Evolutionary conservation across 2,888 invertebrate species (phyloP).

Genomic region (Athalia circularis): DNA sequence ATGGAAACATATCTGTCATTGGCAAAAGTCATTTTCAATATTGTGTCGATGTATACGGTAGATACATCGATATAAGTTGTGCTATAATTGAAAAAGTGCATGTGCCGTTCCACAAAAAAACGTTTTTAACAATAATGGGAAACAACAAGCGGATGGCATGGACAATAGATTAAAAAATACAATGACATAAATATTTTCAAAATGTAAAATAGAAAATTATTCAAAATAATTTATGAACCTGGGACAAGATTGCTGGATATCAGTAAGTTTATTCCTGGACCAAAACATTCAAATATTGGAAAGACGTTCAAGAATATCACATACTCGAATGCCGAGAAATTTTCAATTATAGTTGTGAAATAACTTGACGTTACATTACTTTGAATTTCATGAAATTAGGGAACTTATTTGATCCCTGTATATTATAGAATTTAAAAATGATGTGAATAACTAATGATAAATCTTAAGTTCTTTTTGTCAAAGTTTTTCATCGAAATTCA

Average conservation of each 20-base stretch:
- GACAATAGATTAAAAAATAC: slow-evolving; percentile 34
- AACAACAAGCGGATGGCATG: slow-evolving; percentile 39
- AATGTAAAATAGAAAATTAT: slow-evolving; percentile 60
- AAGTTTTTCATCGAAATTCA: slow-evolving; percentile 2
- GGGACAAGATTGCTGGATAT: slow-evolving; percentile 22
- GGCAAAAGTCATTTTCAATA: slow-evolving; percentile 16
- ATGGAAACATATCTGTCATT: background rate
- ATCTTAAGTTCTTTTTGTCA: background rate
- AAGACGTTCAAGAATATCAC: background rate
- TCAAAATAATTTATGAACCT: slow-evolving; percentile 17
- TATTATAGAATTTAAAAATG: slow-evolving; percentile 13
- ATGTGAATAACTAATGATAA: background rate
- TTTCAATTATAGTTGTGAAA: background rate
- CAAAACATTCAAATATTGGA: background rate
- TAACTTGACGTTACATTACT: background rate
- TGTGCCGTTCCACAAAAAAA: slow-evolving; percentile 41
- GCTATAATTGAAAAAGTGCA: slow-evolving; percentile 37
- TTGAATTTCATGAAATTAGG: background rate
- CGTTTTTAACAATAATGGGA: slow-evolving; percentile 42
- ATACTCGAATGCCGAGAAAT: background rate
- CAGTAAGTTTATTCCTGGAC: background rate
- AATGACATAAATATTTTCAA: slow-evolving; percentile 42
- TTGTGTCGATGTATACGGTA: slow-evolving; percentile 5
- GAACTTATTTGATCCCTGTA: background rate
- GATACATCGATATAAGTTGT: slow-evolving; percentile 23